These are phyloP conservation scores for Coranthus polyacanthus DNA, from an alignment of 2,797 vertebrate species.

Conservation along the genomic window DNA sequence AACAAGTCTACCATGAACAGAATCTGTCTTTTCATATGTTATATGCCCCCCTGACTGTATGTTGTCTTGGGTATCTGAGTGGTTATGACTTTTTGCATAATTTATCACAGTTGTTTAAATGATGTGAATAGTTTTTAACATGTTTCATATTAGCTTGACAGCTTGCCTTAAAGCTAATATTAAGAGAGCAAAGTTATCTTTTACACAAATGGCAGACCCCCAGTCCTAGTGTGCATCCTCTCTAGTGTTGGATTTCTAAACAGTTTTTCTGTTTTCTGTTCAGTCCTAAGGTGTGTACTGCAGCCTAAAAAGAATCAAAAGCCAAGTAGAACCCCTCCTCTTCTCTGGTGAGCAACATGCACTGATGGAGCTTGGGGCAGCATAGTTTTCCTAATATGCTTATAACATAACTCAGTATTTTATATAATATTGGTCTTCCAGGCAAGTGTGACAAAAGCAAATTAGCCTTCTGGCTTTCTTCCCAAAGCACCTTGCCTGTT, in stretches of 20 bases:
- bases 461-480: constrained; percentile 29
- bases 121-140: no score
- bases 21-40: not conserved
- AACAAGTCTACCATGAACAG: constrained; percentile 5
- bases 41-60: not conserved
- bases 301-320: constrained; percentile 8
- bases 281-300: not conserved
- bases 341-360: constrained; percentile 14
- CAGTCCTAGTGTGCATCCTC: not conserved
- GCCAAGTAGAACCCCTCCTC: constrained; percentile 9
- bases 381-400: constrained; percentile 14
- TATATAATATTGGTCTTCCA: constrained; percentile 32
- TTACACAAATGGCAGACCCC: not conserved
- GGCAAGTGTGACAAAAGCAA: constrained; percentile 49
- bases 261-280: constrained; percentile 6
- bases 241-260: not conserved
- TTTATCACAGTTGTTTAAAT: not conserved
- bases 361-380: not conserved
- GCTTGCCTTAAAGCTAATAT: no score
- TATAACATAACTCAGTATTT: constrained; percentile 17
- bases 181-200: no score
- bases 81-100: not conserved
- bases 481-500: constrained; percentile 27
- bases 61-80: not conserved
- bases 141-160: no score